These are phyloP conservation scores for Scaptomyza caliginosa DNA, from an alignment of 2,888 invertebrate genomes.

Conservation along the genomic window DNA sequence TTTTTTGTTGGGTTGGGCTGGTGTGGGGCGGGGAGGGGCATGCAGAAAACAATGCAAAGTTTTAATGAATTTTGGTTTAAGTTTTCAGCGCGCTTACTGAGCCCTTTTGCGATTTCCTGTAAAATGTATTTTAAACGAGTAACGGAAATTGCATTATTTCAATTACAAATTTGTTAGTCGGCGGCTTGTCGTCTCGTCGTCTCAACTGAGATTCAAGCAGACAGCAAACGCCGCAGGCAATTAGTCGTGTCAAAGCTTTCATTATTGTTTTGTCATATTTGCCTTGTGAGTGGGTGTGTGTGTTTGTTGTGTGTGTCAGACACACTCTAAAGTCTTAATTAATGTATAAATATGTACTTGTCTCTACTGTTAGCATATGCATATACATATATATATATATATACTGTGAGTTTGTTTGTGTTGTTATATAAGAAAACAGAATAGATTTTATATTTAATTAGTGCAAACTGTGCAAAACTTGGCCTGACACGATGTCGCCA, in stretches of 20 bases:
- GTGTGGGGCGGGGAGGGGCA: background rate
- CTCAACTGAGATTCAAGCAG: conserved; percentile 65
- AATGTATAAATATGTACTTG: conserved; percentile 70
- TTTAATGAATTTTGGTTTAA: conserved; percentile 80
- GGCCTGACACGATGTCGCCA: conserved; percentile 69
- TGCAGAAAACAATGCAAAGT: conserved; percentile 71
- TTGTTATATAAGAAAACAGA: conserved; percentile 52
- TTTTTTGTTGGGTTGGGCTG: too few relatives aligned
- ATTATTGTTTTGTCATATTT: conserved; percentile 80
- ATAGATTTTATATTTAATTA: conserved; percentile 78
- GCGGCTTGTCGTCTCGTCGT: conserved; percentile 37
- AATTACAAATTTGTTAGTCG: conserved; percentile 76
- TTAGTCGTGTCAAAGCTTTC: conserved; percentile 80
- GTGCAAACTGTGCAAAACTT: conserved; percentile 65
- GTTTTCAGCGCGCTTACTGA: conserved; percentile 71
- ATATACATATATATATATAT: background rate
- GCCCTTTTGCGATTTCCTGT: conserved; percentile 77
- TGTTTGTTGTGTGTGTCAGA: conserved; percentile 55
- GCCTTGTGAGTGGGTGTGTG: conserved; percentile 48
- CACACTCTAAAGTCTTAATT: conserved; percentile 76
- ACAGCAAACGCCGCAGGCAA: conserved; percentile 77
- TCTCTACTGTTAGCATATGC: conserved; percentile 18
- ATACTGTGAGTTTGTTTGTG: background rate
- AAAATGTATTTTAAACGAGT: conserved; percentile 80
- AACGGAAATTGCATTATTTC: conserved; percentile 80